A percentile compares a stretch with the other conserved stretches of the same genome.
These are phyloP conservation scores for Lingula anatina DNA, from an alignment of 2,888 invertebrate genomes.

Conservation along the genomic window DNA sequence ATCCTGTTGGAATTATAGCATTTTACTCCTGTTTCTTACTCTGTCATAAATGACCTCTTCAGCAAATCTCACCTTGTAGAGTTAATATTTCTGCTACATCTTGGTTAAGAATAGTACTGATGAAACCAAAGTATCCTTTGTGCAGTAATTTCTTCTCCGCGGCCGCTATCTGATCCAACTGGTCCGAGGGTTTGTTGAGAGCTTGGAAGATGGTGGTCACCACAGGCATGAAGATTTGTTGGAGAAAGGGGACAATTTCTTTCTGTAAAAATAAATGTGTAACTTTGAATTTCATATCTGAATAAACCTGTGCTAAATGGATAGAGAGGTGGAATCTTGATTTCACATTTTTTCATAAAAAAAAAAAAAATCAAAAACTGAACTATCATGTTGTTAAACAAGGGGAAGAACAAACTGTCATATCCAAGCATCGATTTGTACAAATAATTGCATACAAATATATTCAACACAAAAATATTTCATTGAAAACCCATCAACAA, in stretches of 20 bases:
- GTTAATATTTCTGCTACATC: conserved; percentile 53
- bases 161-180: conserved; percentile 54
- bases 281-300: too few species aligned
- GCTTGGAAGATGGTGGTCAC: conserved; percentile 54
- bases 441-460: neutral
- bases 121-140: conserved; percentile 55
- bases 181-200: conserved; percentile 52
- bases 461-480: neutral
- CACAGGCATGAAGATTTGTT: conserved; percentile 55
- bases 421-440: neutral
- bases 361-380: neutral
- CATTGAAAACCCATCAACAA: too few species aligned
- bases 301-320: too few species aligned
- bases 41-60: too few species aligned
- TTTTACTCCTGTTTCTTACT: too few species aligned
- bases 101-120: conserved; percentile 55
- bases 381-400: neutral
- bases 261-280: conserved; percentile 53
- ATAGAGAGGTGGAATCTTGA: too few species aligned
- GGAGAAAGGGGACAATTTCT: conserved; percentile 55
- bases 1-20: too few species aligned
- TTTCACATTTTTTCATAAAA: too few species aligned
- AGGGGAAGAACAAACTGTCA: neutral
- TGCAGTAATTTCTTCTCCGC: conserved; percentile 54
- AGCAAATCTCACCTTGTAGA: conserved; percentile 38